These are phyloP conservation scores for Temnothorax curvispinosus DNA, from an alignment of 1,140 invertebrate genomes.

Conservation along the genomic window DNA sequence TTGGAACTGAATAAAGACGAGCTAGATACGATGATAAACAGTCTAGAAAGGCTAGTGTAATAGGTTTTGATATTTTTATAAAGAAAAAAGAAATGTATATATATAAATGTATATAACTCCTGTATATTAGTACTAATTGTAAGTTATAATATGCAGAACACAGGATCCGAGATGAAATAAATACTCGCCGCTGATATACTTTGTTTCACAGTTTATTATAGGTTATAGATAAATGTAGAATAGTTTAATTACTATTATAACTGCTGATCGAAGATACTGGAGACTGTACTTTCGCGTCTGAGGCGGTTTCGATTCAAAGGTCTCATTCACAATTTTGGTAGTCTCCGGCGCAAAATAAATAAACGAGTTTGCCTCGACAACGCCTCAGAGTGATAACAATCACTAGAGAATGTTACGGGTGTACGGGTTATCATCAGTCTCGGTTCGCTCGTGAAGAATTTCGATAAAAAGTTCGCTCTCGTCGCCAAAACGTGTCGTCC, in stretches of 20 bases:
- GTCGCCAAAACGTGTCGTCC: conserved; percentile 74
- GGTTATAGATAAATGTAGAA: conserved; percentile 86
- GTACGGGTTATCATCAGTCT: conserved; percentile 75
- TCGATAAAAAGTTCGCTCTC: conserved; percentile 77
- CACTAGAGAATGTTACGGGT: conserved; percentile 66
- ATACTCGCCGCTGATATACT: conserved; percentile 72
- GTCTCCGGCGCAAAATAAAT: conserved; percentile 63
- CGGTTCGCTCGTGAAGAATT: conserved; percentile 74
- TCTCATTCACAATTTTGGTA: conserved; percentile 68
- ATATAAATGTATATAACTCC: neutral
- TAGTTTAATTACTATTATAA: conserved; percentile 86
- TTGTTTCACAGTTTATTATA: conserved; percentile 87
- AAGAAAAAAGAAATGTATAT: conserved; percentile 9
- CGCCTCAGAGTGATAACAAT: conserved; percentile 72
- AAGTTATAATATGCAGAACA: neutral
- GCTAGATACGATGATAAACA: conserved; percentile 79
- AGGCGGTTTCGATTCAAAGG: conserved; percentile 75
- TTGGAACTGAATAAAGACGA: conserved; percentile 81
- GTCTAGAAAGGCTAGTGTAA: conserved; percentile 69
- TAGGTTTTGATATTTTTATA: conserved; percentile 28
- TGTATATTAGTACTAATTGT: neutral
- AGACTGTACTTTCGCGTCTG: conserved; percentile 78
- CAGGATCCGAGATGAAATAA: conserved; percentile 50
- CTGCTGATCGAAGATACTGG: conserved; percentile 85
- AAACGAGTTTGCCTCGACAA: conserved; percentile 69